A percentile compares a stretch with the other conserved stretches of the same genome.
These are phyloP conservation scores for Trinorchestia longiramus DNA, from an alignment of 1,140 invertebrate species.

Conservation along the genomic window DNA sequence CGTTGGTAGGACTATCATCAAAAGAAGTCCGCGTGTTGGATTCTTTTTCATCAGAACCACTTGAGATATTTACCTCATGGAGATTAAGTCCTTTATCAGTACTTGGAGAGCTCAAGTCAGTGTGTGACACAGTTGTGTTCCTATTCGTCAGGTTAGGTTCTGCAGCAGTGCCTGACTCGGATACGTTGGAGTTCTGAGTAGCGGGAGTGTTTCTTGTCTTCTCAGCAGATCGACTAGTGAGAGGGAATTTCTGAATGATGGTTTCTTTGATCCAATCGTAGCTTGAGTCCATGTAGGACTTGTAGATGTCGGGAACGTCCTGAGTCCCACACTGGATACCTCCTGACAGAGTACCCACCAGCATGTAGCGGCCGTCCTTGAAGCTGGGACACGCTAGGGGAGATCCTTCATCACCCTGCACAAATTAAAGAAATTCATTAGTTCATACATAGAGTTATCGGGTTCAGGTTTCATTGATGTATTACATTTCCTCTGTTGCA, in stretches of 20 bases:
- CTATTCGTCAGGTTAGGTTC: neutral
- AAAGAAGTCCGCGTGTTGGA: neutral
- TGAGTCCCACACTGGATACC: slow-evolving; percentile 1
- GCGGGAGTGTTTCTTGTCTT: neutral
- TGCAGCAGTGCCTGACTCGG: neutral
- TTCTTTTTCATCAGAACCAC: neutral
- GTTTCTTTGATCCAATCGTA: slow-evolving; percentile 30
- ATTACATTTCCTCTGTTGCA: no score
- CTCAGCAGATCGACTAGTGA: slow-evolving; percentile 12
- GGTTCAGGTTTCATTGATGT: neutral
- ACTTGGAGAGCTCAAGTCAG: neutral
- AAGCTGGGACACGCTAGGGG: slow-evolving; percentile 4
- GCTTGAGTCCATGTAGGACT: slow-evolving; percentile 13
- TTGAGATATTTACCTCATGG: neutral
- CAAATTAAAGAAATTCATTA: neutral
- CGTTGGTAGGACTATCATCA: neutral
- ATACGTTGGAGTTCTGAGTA: neutral
- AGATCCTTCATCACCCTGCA: slow-evolving; percentile 10
- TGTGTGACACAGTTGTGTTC: neutral
- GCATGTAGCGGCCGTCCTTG: slow-evolving; percentile 26
- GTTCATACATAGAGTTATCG: neutral
- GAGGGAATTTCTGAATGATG: neutral
- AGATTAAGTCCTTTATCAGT: neutral
- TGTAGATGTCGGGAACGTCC: slow-evolving; percentile 15
- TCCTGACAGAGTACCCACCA: slow-evolving; percentile 7